These are phyloP conservation scores for Helicorthomorpha holstii DNA, from an alignment of 1,140 invertebrate species.

Conservation along the genomic window DNA sequence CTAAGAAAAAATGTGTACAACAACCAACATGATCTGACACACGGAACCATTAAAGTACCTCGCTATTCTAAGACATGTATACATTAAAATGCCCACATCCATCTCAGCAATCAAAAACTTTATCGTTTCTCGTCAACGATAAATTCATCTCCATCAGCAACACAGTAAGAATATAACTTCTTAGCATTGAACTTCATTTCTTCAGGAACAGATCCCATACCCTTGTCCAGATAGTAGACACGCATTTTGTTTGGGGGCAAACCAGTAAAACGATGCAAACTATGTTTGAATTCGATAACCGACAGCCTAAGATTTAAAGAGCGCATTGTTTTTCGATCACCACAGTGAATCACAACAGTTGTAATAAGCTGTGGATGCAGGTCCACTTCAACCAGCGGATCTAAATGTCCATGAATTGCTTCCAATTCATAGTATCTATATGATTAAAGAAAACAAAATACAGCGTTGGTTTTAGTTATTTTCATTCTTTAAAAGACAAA, in stretches of 20 bases:
- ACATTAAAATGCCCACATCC: no score
- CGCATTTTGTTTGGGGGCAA: slow-evolving; percentile 64
- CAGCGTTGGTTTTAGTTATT: background rate
- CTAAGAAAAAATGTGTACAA: no score
- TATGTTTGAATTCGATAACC: slow-evolving; percentile 15
- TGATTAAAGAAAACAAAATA: slow-evolving; percentile 14
- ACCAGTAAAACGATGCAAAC: slow-evolving; percentile 53
- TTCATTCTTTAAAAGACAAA: background rate
- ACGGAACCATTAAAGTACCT: no score
- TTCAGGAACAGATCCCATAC: slow-evolving; percentile 47
- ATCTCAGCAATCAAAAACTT: background rate
- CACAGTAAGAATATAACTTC: slow-evolving; percentile 77
- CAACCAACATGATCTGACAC: no score
- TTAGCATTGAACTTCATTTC: slow-evolving; percentile 74
- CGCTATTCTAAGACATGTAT: no score
- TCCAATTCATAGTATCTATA: slow-evolving; percentile 66
- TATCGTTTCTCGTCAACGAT: slow-evolving; percentile 44
- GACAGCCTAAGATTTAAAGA: slow-evolving; percentile 28
- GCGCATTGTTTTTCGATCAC: slow-evolving; percentile 45
- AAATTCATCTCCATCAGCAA: slow-evolving; percentile 75
- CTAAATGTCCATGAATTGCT: slow-evolving; percentile 62
- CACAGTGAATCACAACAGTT: slow-evolving; percentile 62
- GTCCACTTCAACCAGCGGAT: slow-evolving; percentile 69
- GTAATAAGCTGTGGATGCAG: slow-evolving; percentile 67
- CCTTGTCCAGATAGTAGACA: slow-evolving; percentile 62